Conservation (phyloP, 53 echinoderm and acorn worm species). For the Pentamera pediparva region DNA sequence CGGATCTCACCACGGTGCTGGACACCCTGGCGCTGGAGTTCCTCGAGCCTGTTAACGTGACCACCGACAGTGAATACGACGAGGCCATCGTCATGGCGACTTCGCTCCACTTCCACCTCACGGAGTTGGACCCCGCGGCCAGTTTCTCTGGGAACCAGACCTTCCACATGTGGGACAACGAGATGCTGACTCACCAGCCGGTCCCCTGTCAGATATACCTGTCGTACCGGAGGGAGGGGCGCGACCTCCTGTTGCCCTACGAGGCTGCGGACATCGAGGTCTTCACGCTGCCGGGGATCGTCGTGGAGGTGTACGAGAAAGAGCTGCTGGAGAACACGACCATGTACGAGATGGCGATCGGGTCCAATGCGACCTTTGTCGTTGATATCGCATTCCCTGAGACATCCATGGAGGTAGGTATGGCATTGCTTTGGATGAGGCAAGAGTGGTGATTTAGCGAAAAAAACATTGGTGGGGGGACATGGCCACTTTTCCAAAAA, state of each 20-base stretch:
- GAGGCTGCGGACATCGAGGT: conserved; percentile 44
- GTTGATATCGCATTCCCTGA: conserved; percentile 65
- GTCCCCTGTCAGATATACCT: conserved; percentile 47
- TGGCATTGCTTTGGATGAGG: background rate
- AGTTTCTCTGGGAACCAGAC: conserved; percentile 58
- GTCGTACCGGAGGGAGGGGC: conserved; percentile 51
- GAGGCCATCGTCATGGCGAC: conserved; percentile 18
- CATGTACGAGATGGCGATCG: conserved; percentile 55
- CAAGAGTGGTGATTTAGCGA: background rate
- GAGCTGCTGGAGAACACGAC: conserved; percentile 26
- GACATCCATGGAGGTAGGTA: conserved; percentile 46
- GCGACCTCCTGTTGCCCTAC: conserved; percentile 56
- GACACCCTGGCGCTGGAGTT: conserved; percentile 48
- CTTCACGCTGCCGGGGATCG: conserved; percentile 39
- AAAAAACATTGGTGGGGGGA: background rate
- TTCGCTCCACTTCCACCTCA: conserved; percentile 54
- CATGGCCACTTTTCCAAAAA: background rate
- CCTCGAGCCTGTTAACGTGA: conserved; percentile 43
- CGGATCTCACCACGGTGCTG: conserved; percentile 48
- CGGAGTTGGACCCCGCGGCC: conserved; percentile 36
- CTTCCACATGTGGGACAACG: conserved; percentile 62
- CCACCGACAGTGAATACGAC: conserved; percentile 49
- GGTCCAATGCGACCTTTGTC: conserved; percentile 64
- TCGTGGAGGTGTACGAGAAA: conserved; percentile 41
- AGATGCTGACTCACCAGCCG: conserved; percentile 56